Evolutionary conservation across 2,888 invertebrate species (phyloP), one percentile per base, ranked within the genome.

Genomic region (Caenorhabditis sp.): DNA sequence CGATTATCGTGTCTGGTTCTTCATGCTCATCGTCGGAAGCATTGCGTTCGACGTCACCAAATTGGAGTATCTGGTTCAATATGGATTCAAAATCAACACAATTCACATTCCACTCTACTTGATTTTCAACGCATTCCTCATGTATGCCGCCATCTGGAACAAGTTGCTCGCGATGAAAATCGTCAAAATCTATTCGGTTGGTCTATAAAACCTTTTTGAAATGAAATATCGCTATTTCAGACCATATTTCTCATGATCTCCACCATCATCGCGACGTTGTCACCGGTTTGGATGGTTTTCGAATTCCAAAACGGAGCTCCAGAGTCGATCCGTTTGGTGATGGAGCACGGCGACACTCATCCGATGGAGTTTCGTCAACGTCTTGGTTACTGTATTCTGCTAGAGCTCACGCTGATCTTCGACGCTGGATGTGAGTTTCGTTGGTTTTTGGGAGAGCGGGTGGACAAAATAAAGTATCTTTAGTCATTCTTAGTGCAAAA

Each of bases 1-100:
- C 44, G 75, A 76, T 35, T 47, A 12, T 8, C 75, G 66, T 44
- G 68, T 76, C 38, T 76, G 66, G 66, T 76, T 68, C 66, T 76
- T 76, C 66, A 35, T 54, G 22, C 31, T 68, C 44, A 24, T 68
- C 59, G 59, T 59, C 28, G 58, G 58, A 47, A 49, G 47, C n/a
- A 49, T 38, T 16, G 66, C 68, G 5, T 76, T 58, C 49, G 75
- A 76, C 47, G 38, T 76, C 38, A 76, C 66, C 2, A 66, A 59
- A 47, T 22, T 76, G 54, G 75, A 76, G 14, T 68, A 68, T 56
- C 19, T 76, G 47, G 64, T 76, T 6, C 75, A 68, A 26, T 76
- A 59, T 35, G 75, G 75, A 31, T 47, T 76, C 49, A 28, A 47
- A 66, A 47, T 58, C 58, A 31, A 76, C 38, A 68, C 75, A 4